Conservation (phyloP, 1,140 invertebrate species). For the fruit fly (Drosophila melanogaster) region DNA sequence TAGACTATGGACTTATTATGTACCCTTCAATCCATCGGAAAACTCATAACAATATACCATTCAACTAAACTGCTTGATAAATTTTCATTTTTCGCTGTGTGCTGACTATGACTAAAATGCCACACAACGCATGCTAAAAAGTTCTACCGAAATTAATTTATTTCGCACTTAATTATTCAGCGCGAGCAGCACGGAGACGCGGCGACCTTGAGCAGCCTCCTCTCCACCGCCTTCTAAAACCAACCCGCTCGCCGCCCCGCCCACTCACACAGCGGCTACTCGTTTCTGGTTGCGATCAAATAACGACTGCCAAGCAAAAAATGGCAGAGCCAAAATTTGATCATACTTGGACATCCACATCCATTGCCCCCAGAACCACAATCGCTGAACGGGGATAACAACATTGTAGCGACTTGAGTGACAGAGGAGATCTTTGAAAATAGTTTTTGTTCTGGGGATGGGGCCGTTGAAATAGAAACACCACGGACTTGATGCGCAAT, state of each 20-base stretch:
- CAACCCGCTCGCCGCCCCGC: not conserved
- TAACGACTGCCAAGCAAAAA: slow-evolving; percentile 44
- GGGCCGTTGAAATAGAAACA: slow-evolving; percentile 8
- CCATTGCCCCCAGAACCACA: slow-evolving; percentile 29
- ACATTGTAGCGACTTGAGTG: slow-evolving; percentile 22
- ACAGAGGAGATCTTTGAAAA: slow-evolving; percentile 41
- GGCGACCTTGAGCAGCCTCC: slow-evolving; percentile 58
- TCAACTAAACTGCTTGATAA: slow-evolving; percentile 23
- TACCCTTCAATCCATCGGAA: not conserved
- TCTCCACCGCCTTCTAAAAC: not conserved
- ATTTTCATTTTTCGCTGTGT: slow-evolving; percentile 36
- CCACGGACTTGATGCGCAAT: slow-evolving; percentile 55
- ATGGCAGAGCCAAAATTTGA: slow-evolving; percentile 35
- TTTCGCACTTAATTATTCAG: slow-evolving; percentile 79
- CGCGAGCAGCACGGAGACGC: slow-evolving; percentile 41
- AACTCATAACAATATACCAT: not conserved
- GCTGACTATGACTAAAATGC: slow-evolving; percentile 50
- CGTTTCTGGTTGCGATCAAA: slow-evolving; percentile 62
- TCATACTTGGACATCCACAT: slow-evolving; percentile 38
- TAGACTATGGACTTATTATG: too few relatives aligned
- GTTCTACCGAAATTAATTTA: slow-evolving; percentile 77
- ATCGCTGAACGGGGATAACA: slow-evolving; percentile 2
- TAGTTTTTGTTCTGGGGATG: slow-evolving; percentile 43
- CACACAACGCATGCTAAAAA: slow-evolving; percentile 70
- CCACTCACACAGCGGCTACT: slow-evolving; percentile 7